Percentiles rank a stretch among this genome's conserved stretches.
Evolutionary conservation across 2,888 invertebrate genomes (phyloP).

Genomic region (Halocaridina rubra): DNA sequence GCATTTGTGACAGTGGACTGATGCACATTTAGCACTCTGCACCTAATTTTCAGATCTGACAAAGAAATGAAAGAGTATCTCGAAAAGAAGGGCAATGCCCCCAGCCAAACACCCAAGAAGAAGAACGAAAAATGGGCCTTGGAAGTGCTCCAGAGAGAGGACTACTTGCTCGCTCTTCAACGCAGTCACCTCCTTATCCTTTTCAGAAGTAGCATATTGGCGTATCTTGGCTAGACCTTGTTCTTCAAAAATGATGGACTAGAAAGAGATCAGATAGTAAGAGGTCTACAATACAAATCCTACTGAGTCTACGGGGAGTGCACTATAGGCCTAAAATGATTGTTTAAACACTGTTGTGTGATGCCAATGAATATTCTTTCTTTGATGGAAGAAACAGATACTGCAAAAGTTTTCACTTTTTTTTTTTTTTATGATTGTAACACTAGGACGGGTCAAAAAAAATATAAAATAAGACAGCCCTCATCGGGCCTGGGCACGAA

Average conservation of each 20-base stretch:
- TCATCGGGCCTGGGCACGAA: too few relatives aligned
- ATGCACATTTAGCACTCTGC: too few relatives aligned
- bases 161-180: background rate
- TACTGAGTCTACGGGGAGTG: too few relatives aligned
- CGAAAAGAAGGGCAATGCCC: slow-evolving; percentile 21
- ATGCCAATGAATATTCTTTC: background rate
- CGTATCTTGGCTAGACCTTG: background rate
- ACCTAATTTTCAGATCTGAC: too few relatives aligned
- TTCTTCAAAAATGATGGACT: background rate
- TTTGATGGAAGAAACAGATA: background rate
- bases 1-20: too few relatives aligned
- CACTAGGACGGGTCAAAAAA: too few relatives aligned
- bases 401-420: background rate
- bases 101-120: slow-evolving; percentile 43
- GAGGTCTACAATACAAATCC: too few relatives aligned
- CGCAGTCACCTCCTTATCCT: background rate
- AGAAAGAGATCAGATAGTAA: background rate
- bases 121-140: slow-evolving; percentile 55
- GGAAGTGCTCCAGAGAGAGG: slow-evolving; percentile 52
- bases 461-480: too few relatives aligned
- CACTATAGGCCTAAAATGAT: too few relatives aligned
- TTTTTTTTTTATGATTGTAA: background rate
- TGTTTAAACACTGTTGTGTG: too few relatives aligned
- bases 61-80: too few relatives aligned
- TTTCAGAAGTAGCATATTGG: background rate